Evolutionary conservation across 2,797 vertebrate genomes (phyloP), one percentile per base, ranked within the genome.

Genomic region (Pampus argenteus): DNA sequence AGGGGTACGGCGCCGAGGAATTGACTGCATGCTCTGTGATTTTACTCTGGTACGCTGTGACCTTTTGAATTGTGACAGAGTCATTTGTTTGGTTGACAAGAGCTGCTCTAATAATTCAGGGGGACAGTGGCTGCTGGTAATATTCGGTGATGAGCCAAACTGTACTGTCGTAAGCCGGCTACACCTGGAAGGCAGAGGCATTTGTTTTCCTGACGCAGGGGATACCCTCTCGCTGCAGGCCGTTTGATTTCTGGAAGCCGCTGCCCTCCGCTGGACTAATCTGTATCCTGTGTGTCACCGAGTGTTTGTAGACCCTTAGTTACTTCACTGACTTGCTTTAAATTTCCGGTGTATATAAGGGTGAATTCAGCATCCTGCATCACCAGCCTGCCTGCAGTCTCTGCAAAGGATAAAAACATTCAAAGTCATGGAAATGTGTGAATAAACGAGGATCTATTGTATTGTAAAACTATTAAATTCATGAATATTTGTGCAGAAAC

Each of bases 41-140:
- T 91, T 90, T 71, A 80, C 88, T 83, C 59, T 9, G 81, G 59
- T 50, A 22, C 64, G 74, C 63, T 0, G 81, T 94, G 93, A 95
- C 93, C 92, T 93, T 93, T 94, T 57, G 78, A 77, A 87, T 51
- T 23, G 66, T 85, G 90, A 91, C 90, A 86, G 71, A 84, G 45
- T 88, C 91, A 70, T 95, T 94, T 90, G 91, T 94, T 92, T 88
- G 84, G 50, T 28, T 85, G 91, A 92, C 89, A 85, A 82, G 73
- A 79, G 69, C 75, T 1, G 85, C 71, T 82, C 71, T 79, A 82
- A 91, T 92, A 93, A 91, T 67, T 93, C 93, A 93, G 74, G 45
- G 23, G 71, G 86, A 85, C 79, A 38, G 73, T 8, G 57, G 76
- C 79, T 51, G 81, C 79, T 36, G 86, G 80, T 91, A 78, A 87